A percentile compares a stretch with the other conserved stretches of the same genome.
These are phyloP conservation scores for Cephus pygmeus DNA, from an alignment of 2,888 invertebrate genomes.

Conservation along the genomic window DNA sequence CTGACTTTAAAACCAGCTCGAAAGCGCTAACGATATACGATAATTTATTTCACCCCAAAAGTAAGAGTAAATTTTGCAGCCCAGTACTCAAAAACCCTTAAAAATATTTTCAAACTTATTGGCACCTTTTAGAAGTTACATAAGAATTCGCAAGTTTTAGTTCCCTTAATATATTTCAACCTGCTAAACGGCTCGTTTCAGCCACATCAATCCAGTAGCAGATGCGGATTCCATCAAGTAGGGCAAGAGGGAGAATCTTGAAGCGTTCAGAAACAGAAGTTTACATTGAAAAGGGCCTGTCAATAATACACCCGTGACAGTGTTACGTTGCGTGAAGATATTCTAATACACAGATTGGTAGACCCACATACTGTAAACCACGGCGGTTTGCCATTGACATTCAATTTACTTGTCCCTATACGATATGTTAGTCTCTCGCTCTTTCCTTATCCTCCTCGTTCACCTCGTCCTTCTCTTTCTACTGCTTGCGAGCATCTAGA, in stretches of 20 bases:
- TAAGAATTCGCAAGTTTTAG: not conserved
- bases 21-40: not conserved
- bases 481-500: not conserved
- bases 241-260: not conserved
- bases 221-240: not conserved
- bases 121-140: not conserved
- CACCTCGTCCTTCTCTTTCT: not conserved
- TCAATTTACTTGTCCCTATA: slow-evolving; percentile 22
- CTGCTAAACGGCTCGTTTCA: not conserved
- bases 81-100: not conserved
- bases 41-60: not conserved
- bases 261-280: not conserved
- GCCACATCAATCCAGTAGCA: not conserved
- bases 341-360: not conserved
- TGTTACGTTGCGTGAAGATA: slow-evolving; percentile 8
- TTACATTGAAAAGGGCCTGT: not conserved
- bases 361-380: not conserved
- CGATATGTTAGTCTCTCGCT: not conserved
- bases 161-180: not conserved
- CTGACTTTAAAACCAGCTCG: not conserved
- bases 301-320: slow-evolving; percentile 10
- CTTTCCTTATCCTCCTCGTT: not conserved
- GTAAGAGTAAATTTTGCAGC: not conserved
- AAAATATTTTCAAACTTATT: not conserved
- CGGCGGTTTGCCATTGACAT: slow-evolving; percentile 29